Percentiles rank a stretch among this genome's conserved stretches.
phyloP scores from a whole-genome alignment of 2,797 vertebrate species.

The Sebastes melanostomus region DNA sequence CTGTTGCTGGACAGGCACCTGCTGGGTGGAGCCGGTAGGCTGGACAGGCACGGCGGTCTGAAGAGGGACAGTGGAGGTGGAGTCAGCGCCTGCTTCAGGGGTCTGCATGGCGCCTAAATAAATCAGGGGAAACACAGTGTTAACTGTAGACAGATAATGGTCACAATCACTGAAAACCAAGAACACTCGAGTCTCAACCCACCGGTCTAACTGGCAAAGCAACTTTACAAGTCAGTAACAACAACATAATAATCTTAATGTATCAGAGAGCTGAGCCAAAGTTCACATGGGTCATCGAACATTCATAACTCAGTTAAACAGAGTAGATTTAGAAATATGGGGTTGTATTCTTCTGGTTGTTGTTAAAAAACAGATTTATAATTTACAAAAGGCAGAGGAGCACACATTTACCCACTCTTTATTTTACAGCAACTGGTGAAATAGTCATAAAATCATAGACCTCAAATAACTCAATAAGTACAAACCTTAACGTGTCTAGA shows the following conservation, averaged over 20 bases:
- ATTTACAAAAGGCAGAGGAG: not conserved
- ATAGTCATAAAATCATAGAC: not conserved
- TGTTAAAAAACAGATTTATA: not conserved
- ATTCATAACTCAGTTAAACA: not conserved
- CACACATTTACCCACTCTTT: no score
- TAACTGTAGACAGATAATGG: not conserved
- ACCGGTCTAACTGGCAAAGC: conserved; percentile 5
- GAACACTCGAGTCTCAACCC: not conserved
- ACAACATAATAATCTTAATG: not conserved
- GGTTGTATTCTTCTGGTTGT: not conserved
- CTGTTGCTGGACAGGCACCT: conserved; percentile 89
- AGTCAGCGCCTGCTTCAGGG: conserved; percentile 90
- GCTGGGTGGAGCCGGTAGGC: conserved; percentile 86
- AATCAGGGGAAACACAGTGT: conserved; percentile 12
- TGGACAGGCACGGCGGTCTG: conserved; percentile 89
- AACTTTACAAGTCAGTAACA: conserved; percentile 7
- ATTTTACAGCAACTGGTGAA: not conserved
- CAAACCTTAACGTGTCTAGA: not conserved
- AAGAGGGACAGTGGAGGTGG: conserved; percentile 90
- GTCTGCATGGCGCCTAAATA: conserved; percentile 92
- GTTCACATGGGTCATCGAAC: not conserved
- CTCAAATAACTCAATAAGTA: not conserved
- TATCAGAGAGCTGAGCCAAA: not conserved
- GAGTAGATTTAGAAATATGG: not conserved
- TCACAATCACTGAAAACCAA: not conserved